phyloP scores from a whole-genome alignment of 2,888 invertebrate genomes.

The Phyllotreta striolata region DNA sequence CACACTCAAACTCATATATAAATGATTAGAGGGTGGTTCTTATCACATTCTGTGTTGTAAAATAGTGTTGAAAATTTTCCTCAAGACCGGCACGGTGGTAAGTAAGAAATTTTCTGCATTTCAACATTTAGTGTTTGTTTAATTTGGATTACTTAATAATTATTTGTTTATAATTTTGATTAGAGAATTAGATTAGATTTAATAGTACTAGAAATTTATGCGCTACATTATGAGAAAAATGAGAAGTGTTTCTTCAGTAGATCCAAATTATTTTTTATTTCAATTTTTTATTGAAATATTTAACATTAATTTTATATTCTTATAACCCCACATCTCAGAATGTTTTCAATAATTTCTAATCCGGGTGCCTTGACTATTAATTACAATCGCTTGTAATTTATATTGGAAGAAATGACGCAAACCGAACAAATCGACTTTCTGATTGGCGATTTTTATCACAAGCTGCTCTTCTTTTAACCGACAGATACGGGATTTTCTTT shows the following conservation, averaged over 20 bases:
- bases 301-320: too few species aligned
- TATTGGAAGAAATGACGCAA: slow-evolving; percentile 10
- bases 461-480: slow-evolving; percentile 3
- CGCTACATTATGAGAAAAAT: too few species aligned
- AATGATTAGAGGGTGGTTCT: slow-evolving; percentile 45
- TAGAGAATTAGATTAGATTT: too few species aligned
- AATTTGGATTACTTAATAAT: too few species aligned
- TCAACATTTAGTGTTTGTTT: neutral
- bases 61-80: slow-evolving; percentile 21
- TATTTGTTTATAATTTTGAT: too few species aligned
- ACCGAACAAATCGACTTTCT: neutral
- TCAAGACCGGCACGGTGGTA: slow-evolving; percentile 45
- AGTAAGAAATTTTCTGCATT: neutral
- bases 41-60: slow-evolving; percentile 44
- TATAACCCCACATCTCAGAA: too few species aligned
- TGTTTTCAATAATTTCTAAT: neutral
- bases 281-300: too few species aligned
- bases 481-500: neutral
- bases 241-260: too few species aligned
- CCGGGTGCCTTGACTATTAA: neutral
- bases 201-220: too few species aligned
- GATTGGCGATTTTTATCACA: slow-evolving; percentile 5
- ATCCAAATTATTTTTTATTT: too few species aligned
- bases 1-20: slow-evolving; percentile 40
- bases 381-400: neutral